These are phyloP conservation scores for Odocoileus virginianus DNA, from an alignment of 2,113 vertebrate genomes.

Conservation along the genomic window DNA sequence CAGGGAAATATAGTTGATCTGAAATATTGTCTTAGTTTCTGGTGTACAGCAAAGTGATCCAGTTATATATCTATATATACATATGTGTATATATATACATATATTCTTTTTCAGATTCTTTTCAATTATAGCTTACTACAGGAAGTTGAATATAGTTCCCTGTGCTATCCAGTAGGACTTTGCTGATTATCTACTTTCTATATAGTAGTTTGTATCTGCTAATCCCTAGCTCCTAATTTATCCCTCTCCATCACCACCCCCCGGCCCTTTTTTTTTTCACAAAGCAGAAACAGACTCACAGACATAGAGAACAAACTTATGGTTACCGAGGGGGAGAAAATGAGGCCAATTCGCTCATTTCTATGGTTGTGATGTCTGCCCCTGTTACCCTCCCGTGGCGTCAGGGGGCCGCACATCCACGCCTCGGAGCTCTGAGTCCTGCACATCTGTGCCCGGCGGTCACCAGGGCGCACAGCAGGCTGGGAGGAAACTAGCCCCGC, in stretches of 20 bases:
- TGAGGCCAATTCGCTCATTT: rapidly evolving
- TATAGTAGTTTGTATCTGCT: background rate
- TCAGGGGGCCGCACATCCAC: rapidly evolving
- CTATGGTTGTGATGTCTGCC: rapidly evolving
- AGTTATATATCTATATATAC: no score
- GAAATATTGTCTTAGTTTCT: background rate
- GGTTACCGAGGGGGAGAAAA: background rate
- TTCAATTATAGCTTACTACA: no score
- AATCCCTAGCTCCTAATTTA: background rate
- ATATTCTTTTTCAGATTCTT: background rate
- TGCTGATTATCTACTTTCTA: background rate
- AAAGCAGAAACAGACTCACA: background rate
- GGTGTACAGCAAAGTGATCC: background rate
- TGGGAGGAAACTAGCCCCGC: no score
- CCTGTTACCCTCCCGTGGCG: rapidly evolving
- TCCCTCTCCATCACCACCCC: background rate
- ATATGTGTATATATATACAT: background rate
- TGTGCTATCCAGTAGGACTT: background rate
- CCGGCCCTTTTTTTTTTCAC: background rate
- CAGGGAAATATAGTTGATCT: background rate
- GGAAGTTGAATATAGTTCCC: background rate
- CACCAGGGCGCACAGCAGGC: background rate
- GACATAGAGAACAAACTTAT: background rate
- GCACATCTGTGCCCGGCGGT: rapidly evolving
- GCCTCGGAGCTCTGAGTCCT: rapidly evolving